Evolutionary conservation across 1,140 invertebrate species (phyloP).

Genomic region (Lepidurus apus): DNA sequence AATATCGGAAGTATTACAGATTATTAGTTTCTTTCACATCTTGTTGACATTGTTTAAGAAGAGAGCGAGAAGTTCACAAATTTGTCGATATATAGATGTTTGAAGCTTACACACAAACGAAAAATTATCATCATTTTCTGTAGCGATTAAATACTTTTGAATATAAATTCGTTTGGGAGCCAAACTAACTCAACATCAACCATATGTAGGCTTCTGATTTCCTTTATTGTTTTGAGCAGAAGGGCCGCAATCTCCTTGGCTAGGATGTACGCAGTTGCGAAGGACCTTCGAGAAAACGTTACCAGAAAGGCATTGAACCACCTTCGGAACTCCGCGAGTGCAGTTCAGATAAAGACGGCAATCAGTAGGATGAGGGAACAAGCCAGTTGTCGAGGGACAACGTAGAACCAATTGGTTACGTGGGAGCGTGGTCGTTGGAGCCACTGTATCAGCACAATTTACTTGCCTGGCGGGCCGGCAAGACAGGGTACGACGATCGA

Average conservation of each 20-base stretch:
- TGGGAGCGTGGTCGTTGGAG: background rate
- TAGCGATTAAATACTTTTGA: no score
- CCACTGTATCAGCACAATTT: background rate
- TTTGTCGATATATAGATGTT: no score
- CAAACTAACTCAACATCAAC: no score
- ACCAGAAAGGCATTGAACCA: slow-evolving; percentile 58
- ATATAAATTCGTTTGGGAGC: no score
- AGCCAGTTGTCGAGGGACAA: slow-evolving; percentile 42
- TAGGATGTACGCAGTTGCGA: slow-evolving; percentile 57
- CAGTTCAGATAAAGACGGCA: slow-evolving; percentile 65
- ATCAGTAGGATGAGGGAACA: slow-evolving; percentile 56
- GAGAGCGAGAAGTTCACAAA: no score
- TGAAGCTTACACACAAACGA: no score
- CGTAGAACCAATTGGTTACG: background rate
- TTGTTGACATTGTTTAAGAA: no score
- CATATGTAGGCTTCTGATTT: no score
- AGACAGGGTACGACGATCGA: background rate
- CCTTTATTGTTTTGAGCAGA: no score
- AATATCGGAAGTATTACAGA: no score
- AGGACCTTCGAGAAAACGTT: slow-evolving; percentile 59
- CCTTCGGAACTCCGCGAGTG: slow-evolving; percentile 53
- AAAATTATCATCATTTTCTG: no score
- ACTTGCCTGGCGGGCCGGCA: background rate
- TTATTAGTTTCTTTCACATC: no score
- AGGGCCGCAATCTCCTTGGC: slow-evolving; percentile 53